A percentile compares a stretch with the other conserved stretches of the same genome.
phyloP scores from a whole-genome alignment of 2,888 invertebrate genomes.

The Schizotus pectinicornis region DNA sequence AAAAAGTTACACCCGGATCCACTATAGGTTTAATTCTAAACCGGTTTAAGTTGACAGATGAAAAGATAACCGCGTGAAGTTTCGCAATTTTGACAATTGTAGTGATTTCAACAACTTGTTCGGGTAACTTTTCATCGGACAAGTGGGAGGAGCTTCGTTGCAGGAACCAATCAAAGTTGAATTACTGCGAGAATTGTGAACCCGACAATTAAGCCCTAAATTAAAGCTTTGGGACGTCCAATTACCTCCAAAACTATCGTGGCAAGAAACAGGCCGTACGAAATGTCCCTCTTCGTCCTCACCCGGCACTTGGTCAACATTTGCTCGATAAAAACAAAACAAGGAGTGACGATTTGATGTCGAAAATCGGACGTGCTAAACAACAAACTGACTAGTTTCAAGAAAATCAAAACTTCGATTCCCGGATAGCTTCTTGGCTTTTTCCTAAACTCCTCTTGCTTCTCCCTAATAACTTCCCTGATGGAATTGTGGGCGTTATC shows the following conservation, averaged over 20 bases:
- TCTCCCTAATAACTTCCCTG: conserved; percentile 74
- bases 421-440: conserved; percentile 67
- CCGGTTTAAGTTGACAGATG: conserved; percentile 1
- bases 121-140: no score
- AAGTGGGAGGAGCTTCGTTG: no score
- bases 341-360: conserved; percentile 89
- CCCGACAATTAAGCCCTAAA: neutral
- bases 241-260: conserved; percentile 76
- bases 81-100: neutral
- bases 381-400: conserved; percentile 80
- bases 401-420: conserved; percentile 75
- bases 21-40: conserved; percentile 1
- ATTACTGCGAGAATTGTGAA: neutral
- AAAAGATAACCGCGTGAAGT: neutral
- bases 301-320: conserved; percentile 72
- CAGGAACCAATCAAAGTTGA: neutral
- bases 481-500: conserved; percentile 71
- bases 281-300: conserved; percentile 69
- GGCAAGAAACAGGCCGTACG: conserved; percentile 78
- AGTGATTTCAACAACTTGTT: no score
- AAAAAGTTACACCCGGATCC: no score
- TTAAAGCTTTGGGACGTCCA: no score
- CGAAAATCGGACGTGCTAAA: conserved; percentile 91
- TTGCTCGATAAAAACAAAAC: conserved; percentile 81
- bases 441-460: conserved; percentile 69